A percentile compares a stretch with the other conserved stretches of the same genome.
Conservation (phyloP, 2,888 invertebrate genomes). For the Drosophila acutilabella region DNA sequence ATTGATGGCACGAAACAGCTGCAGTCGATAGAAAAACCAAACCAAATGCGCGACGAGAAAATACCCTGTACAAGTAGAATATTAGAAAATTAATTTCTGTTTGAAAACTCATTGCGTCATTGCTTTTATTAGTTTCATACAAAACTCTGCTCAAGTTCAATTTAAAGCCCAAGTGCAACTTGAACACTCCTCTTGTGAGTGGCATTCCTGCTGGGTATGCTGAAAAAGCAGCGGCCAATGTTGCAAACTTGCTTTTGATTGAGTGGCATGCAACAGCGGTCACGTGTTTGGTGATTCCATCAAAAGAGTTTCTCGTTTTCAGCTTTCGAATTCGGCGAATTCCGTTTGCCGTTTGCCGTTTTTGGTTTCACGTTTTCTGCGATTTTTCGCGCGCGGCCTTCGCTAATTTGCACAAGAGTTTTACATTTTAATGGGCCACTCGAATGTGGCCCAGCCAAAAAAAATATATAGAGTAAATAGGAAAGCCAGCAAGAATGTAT, state of each 20-base stretch:
- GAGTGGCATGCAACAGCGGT: conserved; percentile 44
- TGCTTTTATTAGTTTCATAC: too few relatives aligned
- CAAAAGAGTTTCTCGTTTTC: conserved; percentile 20
- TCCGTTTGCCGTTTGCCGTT: conserved; percentile 3
- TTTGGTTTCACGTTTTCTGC: conserved; percentile 12
- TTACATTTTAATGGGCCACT: conserved; percentile 36
- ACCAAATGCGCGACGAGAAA: background rate
- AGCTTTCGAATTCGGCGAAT: conserved; percentile 1
- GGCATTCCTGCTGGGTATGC: conserved; percentile 4
- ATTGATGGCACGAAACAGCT: conserved; percentile 53
- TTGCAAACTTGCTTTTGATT: conserved; percentile 41
- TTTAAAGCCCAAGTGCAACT: too few relatives aligned
- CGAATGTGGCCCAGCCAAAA: conserved; percentile 5
- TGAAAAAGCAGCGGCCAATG: conserved; percentile 18
- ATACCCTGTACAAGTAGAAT: background rate
- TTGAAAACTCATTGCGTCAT: too few relatives aligned
- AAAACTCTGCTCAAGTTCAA: too few relatives aligned
- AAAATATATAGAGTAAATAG: background rate
- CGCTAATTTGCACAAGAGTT: conserved; percentile 46
- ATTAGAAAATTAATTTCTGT: too few relatives aligned
- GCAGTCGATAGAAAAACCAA: background rate
- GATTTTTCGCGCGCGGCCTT: conserved; percentile 22
- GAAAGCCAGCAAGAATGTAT: background rate
- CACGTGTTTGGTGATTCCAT: conserved; percentile 13
- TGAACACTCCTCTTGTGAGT: too few relatives aligned